These are phyloP conservation scores for Melanostigma gelatinosum DNA, from an alignment of 2,113 vertebrate species.

Conservation along the genomic window DNA sequence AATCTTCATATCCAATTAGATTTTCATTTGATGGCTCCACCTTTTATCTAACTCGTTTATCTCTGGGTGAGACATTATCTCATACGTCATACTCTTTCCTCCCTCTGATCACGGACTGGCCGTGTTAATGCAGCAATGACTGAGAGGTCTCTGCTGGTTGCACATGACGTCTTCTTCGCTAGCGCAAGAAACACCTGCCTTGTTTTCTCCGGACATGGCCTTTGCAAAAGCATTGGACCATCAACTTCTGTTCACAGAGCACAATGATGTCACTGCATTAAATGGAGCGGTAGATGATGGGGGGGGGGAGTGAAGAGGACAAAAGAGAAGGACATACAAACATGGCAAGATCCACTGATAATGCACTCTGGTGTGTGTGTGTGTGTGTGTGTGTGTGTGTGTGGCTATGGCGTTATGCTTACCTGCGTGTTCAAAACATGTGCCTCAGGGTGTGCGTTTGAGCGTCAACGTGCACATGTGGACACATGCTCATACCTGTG, in stretches of 20 bases:
- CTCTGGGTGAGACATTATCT: slow-evolving; percentile 39
- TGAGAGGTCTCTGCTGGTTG: slow-evolving; percentile 13
- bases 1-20: not conserved
- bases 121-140: slow-evolving; percentile 24
- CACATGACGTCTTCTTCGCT: not conserved
- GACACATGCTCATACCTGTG: slow-evolving; percentile 46
- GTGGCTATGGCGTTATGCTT: not conserved
- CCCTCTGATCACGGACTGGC: slow-evolving; percentile 14
- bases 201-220: not conserved
- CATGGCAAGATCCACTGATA: slow-evolving; percentile 33
- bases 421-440: slow-evolving; percentile 20
- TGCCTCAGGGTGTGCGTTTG: slow-evolving; percentile 10
- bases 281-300: slow-evolving; percentile 44
- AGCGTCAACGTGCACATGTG: slow-evolving; percentile 43
- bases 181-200: slow-evolving; percentile 36
- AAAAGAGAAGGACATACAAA: slow-evolving; percentile 28
- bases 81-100: slow-evolving; percentile 21
- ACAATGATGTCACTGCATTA: slow-evolving; percentile 39
- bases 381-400: not conserved
- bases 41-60: not conserved
- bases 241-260: slow-evolving; percentile 49
- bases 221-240: slow-evolving; percentile 50
- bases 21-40: not conserved
- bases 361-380: not conserved
- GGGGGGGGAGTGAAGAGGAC: slow-evolving; percentile 38